phyloP scores from a whole-genome alignment of 1,140 invertebrate genomes.

The Diuraphis noxia region DNA sequence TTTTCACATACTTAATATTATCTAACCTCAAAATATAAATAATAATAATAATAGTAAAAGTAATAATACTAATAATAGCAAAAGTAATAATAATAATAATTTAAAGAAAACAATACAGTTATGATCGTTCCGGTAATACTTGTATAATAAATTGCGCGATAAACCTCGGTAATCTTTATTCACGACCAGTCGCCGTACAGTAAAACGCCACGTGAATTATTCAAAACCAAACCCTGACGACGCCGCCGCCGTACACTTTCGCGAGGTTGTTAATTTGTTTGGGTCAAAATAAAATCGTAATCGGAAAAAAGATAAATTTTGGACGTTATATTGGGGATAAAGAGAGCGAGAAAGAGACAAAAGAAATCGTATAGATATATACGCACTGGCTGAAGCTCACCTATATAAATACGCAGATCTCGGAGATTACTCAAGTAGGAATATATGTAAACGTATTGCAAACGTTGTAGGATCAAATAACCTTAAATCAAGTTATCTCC shows the following conservation, averaged over 20 bases:
- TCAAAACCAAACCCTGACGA: constrained; percentile 10
- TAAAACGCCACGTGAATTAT: constrained; percentile 25
- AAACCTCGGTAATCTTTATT: constrained; percentile 43
- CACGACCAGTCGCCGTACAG: neutral
- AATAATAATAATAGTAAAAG: constrained; percentile 8
- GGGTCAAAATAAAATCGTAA: neutral
- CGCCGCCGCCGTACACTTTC: neutral
- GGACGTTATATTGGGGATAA: neutral
- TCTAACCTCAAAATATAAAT: constrained; percentile 5
- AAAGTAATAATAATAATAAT: neutral
- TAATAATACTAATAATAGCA: neutral
- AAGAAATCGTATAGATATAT: neutral
- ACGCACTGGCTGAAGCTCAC: neutral
- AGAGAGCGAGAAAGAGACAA: neutral
- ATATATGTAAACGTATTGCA: neutral
- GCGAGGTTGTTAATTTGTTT: constrained; percentile 24
- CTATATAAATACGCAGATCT: neutral
- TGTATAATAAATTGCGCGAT: constrained; percentile 33
- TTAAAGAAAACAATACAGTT: neutral
- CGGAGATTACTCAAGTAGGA: neutral
- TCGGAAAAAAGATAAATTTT: neutral
- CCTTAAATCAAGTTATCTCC: constrained; percentile 35
- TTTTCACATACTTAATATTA: constrained; percentile 4
- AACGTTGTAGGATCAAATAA: neutral
- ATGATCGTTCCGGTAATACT: constrained; percentile 30